Evolutionary conservation across 2,888 invertebrate species (phyloP), one percentile per base, ranked within the genome.

Genomic region (Poecilobothrus nobilitatus): DNA sequence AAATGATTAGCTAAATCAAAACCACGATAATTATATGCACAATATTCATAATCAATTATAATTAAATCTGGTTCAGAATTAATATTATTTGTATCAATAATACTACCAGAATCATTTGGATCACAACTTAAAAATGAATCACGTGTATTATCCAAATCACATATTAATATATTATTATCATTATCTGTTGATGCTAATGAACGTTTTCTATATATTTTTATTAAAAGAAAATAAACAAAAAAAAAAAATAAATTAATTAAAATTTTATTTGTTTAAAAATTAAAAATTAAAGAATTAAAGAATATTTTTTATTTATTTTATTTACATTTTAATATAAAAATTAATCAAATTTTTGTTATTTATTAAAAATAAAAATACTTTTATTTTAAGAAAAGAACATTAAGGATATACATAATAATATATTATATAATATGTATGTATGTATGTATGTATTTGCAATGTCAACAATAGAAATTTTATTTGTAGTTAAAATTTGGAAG

Each of bases 1-100:
- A 97, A 95, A 77, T 97, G 97, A 81, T 97, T 97, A 4, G 96
- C 96, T 67, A 97, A 84, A 81, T 97, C 97, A 81, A 95, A 97
- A 0, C 91, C 95, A 67, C 96, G 85, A 76, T 93, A 93, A 79
- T 97, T 96, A 82, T 97, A 97, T 0, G 95, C 92, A 80, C 95
- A 95, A 78, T 96, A 97, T 82, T 97, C 96, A 79, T 94, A 97
- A 80, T 97, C 97, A 76, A 94, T 94, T 37, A 94, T 84, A 20
- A 91, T 90, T 44, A 94, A 81, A 72, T 87, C 86, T 0, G 88
- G 87, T 73, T 77, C 79, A 10, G 21, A 15, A 21, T n/a, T 20
- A 27, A n/a, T n/a, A 63, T 22, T 63, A 63, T 63, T 63, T n/a
- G 33, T 22, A 37, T 65, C 65, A 20, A 12, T 27, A 4, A 27